Evolutionary conservation across 2,888 invertebrate species (phyloP).

Genomic region (Drosophila phalerata): DNA sequence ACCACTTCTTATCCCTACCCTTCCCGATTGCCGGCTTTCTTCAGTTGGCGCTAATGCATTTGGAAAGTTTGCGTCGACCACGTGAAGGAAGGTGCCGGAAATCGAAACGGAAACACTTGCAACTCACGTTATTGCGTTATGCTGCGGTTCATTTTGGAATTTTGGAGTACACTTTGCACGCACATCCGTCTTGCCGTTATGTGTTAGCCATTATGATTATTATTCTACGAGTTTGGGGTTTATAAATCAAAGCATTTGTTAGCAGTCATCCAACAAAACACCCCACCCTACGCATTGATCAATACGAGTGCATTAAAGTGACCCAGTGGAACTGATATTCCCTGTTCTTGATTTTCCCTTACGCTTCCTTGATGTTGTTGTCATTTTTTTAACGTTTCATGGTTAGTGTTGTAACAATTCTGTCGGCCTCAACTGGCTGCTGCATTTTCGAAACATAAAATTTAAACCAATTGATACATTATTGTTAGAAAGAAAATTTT

Average conservation of each 20-base stretch:
- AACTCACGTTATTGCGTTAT: slow-evolving; percentile 64
- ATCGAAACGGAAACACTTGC: slow-evolving; percentile 79
- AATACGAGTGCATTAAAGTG: slow-evolving; percentile 1
- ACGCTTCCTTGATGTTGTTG: no score
- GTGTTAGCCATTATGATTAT: slow-evolving; percentile 37
- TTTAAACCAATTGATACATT: no score
- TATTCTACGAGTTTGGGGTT: slow-evolving; percentile 51
- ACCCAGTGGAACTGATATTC: no score
- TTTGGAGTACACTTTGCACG: slow-evolving; percentile 25
- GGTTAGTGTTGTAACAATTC: no score
- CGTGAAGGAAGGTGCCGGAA: slow-evolving; percentile 66
- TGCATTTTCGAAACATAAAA: no score
- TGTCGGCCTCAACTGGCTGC: no score
- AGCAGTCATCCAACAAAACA: background rate
- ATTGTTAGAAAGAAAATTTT: no score
- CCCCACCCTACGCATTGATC: slow-evolving; percentile 7
- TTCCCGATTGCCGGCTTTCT: background rate
- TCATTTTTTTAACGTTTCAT: no score
- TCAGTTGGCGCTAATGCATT: slow-evolving; percentile 67
- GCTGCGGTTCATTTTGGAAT: slow-evolving; percentile 64
- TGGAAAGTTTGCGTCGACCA: slow-evolving; percentile 67
- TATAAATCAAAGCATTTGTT: slow-evolving; percentile 63
- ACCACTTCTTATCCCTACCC: no score
- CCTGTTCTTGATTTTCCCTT: no score
- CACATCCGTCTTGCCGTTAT: slow-evolving; percentile 44